phyloP scores from a whole-genome alignment of 2,113 vertebrate genomes.

The Narcine bancroftii region DNA sequence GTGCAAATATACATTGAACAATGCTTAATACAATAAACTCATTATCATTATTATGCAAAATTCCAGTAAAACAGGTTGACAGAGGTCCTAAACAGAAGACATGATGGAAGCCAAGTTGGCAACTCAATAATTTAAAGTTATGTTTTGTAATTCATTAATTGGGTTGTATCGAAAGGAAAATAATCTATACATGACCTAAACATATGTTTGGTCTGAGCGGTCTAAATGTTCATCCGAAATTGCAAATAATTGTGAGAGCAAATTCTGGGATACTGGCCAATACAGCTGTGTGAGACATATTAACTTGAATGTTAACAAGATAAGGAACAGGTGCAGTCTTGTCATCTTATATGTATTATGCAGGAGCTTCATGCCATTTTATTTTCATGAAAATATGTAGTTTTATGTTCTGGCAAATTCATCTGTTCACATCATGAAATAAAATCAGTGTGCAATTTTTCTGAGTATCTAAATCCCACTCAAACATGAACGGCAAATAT shows the following conservation, averaged over 20 bases:
- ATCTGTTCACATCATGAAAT: not conserved
- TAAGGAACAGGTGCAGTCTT: constrained; percentile 21
- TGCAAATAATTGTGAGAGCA: not conserved
- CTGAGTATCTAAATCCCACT: not conserved
- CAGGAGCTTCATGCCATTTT: constrained; percentile 1
- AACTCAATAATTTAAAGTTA: not conserved
- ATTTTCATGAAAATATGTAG: constrained; percentile 19
- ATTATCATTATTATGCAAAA: no score
- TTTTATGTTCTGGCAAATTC: not conserved
- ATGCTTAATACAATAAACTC: no score
- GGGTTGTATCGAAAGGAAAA: not conserved
- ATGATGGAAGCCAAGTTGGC: not conserved
- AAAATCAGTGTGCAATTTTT: not conserved
- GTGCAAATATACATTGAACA: no score
- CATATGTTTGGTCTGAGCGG: constrained; percentile 3
- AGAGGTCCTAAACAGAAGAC: no score
- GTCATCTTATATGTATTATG: constrained; percentile 10
- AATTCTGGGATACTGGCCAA: constrained; percentile 30
- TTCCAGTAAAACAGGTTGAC: no score
- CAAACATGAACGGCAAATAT: not conserved
- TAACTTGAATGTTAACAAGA: not conserved
- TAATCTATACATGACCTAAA: not conserved
- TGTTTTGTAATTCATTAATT: not conserved
- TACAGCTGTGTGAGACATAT: not conserved
- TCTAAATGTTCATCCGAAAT: not conserved